Evolutionary conservation across 2,797 vertebrate genomes (phyloP).

Genomic region (Antrozous pallidus): DNA sequence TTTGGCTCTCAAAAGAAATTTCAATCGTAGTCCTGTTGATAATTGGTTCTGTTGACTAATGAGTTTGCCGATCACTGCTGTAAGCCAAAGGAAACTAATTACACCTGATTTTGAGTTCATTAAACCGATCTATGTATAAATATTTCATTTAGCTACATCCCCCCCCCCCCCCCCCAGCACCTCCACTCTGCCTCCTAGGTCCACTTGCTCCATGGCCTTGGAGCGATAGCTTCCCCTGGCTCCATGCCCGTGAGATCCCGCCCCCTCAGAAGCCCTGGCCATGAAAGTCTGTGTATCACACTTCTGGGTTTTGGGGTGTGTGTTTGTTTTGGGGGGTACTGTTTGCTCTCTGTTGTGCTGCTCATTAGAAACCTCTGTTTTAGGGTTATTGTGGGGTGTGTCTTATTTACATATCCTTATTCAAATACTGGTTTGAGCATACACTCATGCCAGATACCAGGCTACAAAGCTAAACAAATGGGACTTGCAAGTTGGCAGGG

Average conservation of each 20-base stretch:
- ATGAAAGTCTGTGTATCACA: rapidly evolving
- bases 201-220: not conserved
- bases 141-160: not conserved
- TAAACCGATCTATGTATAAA: not conserved
- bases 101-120: not conserved
- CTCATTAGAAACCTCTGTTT: not conserved
- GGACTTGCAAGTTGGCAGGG: not conserved
- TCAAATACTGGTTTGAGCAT: not conserved
- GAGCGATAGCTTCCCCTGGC: not conserved
- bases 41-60: no score
- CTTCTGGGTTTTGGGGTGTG: not conserved
- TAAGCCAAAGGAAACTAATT: not conserved
- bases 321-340: not conserved
- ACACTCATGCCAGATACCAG: not conserved
- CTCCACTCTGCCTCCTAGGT: not conserved
- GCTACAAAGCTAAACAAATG: not conserved
- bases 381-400: not conserved
- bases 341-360: not conserved
- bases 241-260: not conserved
- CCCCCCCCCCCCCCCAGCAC: not conserved
- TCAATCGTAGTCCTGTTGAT: no score
- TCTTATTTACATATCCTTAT: not conserved
- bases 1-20: no score
- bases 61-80: not conserved
- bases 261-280: not conserved